Evolutionary conservation across 1,140 invertebrate species (phyloP).

Genomic region (Argopecten irradians): DNA sequence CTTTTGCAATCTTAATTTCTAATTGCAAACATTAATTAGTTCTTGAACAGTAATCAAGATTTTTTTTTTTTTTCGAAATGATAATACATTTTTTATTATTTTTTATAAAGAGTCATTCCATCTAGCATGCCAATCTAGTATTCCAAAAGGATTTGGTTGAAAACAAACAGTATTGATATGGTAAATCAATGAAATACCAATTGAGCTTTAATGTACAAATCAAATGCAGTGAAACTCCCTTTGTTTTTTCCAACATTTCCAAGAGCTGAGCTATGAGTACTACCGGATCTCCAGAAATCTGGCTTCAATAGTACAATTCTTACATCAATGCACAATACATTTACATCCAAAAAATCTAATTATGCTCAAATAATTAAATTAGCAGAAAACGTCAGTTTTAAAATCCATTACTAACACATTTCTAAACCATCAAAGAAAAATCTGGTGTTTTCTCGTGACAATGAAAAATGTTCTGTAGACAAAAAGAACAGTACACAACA

Average conservation of each 20-base stretch:
- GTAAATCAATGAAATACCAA: no score
- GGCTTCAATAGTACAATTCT: neutral
- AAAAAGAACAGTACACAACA: neutral
- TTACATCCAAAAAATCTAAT: neutral
- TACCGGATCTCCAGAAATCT: neutral
- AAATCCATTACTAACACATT: neutral
- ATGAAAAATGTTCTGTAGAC: conserved; percentile 16
- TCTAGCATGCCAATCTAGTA: no score
- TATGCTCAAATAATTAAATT: conserved; percentile 7
- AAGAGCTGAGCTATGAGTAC: neutral
- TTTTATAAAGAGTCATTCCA: no score
- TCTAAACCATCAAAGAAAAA: neutral
- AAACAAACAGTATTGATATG: no score
- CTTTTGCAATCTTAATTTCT: neutral
- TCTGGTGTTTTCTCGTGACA: neutral
- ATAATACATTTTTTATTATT: no score
- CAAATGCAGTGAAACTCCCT: neutral
- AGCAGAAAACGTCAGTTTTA: neutral
- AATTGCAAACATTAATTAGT: neutral
- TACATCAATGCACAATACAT: neutral
- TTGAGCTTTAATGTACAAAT: no score
- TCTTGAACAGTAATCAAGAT: neutral
- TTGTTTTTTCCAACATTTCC: neutral
- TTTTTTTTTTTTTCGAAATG: no score
- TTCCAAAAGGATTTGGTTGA: no score